phyloP scores from a whole-genome alignment of 2,797 vertebrate species.

The Leontopithecus rosalia region DNA sequence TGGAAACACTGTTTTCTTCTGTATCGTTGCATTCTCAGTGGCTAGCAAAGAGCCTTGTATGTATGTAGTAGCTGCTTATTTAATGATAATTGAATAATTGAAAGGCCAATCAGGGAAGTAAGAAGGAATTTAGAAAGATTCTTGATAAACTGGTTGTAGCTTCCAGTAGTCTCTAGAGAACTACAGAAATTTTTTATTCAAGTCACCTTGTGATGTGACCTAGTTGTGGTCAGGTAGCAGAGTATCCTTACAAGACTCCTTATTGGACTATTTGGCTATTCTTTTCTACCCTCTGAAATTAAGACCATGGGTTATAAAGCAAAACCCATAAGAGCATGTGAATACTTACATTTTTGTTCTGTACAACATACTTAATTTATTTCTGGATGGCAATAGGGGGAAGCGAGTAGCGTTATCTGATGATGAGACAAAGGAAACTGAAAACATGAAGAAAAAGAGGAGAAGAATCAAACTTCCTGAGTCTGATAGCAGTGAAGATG shows the following conservation, averaged over 20 bases:
- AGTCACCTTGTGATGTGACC: neutral
- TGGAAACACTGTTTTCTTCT: conserved; percentile 42
- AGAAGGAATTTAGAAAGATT: conserved; percentile 17
- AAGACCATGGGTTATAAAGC: neutral
- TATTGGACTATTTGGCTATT: neutral
- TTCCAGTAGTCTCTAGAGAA: neutral
- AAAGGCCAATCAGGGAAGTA: neutral
- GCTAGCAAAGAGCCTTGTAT: conserved; percentile 8
- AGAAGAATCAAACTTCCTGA: conserved; percentile 91
- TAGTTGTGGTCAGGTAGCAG: neutral
- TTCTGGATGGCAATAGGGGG: conserved; percentile 83
- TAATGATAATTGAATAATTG: conserved; percentile 31
- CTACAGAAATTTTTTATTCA: conserved; percentile 42
- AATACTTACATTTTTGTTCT: conserved; percentile 23
- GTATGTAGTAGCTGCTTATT: neutral
- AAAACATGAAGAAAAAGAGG: conserved; percentile 90
- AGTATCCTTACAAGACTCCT: neutral
- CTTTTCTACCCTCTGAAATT: conserved; percentile 33
- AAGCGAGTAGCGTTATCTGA: conserved; percentile 88
- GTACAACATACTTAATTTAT: conserved; percentile 6
- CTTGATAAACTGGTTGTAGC: neutral
- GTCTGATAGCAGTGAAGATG: conserved; percentile 95
- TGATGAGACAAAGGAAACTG: conserved; percentile 88
- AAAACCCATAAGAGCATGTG: neutral
- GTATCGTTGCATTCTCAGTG: neutral